These are phyloP conservation scores for Mormyrops boulengeri DNA, from an alignment of 2,797 vertebrate genomes.

Conservation along the genomic window DNA sequence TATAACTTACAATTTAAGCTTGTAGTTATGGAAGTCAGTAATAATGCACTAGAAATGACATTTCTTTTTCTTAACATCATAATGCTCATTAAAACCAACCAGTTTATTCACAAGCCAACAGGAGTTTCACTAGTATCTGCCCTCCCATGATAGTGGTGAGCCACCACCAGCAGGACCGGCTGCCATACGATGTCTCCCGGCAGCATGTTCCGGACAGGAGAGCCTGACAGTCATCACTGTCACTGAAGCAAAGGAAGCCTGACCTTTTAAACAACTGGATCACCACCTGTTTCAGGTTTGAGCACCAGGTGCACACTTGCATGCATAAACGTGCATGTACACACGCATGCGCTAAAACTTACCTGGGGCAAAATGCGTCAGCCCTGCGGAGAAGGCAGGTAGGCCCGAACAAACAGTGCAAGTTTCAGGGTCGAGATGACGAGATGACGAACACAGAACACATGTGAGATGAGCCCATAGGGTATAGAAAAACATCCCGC, in stretches of 20 bases:
- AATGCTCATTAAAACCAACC: background rate
- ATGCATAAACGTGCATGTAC: background rate
- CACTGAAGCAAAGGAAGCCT: background rate
- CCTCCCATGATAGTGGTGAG: background rate
- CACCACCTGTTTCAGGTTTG: background rate
- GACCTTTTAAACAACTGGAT: background rate
- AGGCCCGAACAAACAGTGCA: background rate
- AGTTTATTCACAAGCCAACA: background rate
- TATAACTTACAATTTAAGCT: background rate
- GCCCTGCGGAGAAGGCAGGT: background rate
- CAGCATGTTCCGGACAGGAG: background rate
- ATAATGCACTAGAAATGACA: background rate
- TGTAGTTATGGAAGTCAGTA: background rate
- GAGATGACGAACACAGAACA: background rate
- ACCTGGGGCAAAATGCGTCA: conserved; percentile 1
- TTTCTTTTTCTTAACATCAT: background rate
- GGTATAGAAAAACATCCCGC: background rate
- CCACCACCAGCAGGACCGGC: background rate
- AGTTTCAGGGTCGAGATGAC: conserved; percentile 9
- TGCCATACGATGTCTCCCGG: background rate
- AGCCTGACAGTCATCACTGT: background rate
- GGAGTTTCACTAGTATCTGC: background rate
- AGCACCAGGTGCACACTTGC: background rate
- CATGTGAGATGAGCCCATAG: background rate
- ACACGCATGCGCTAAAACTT: background rate